phyloP scores from a whole-genome alignment of 2,113 vertebrate species.

The Burhinus oedicnemus region DNA sequence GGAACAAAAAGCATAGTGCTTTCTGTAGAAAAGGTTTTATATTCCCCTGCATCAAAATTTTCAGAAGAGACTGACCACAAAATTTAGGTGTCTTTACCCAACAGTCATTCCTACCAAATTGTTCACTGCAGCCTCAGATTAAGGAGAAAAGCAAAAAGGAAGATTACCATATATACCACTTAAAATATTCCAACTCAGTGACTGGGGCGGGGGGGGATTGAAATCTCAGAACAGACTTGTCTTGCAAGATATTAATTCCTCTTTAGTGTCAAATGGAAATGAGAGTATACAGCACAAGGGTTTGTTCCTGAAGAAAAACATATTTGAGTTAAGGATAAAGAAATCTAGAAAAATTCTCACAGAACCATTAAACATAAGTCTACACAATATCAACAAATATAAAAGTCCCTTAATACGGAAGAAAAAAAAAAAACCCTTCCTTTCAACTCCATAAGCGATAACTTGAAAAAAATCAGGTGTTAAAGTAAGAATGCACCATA shows the following conservation, averaged over 20 bases:
- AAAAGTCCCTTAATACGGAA: not conserved
- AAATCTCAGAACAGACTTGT: not conserved
- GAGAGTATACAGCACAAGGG: not conserved
- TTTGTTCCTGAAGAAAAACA: not conserved
- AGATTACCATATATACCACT: not conserved
- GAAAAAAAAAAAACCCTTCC: not conserved
- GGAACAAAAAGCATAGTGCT: not conserved
- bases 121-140: not conserved
- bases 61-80: not conserved
- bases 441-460: not conserved
- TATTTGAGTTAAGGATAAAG: not conserved
- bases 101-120: not conserved
- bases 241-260: not conserved
- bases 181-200: not conserved
- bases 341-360: not conserved
- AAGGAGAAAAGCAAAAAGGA: not conserved
- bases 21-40: not conserved
- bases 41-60: not conserved
- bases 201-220: not conserved
- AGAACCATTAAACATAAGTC: not conserved
- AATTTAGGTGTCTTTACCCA: not conserved
- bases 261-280: not conserved
- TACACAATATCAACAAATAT: not conserved
- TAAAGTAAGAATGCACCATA: not conserved
- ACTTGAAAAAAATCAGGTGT: not conserved